Percentiles rank a stretch among this genome's conserved stretches.
These are phyloP conservation scores for Orientallactaga bullata DNA, from an alignment of 2,113 vertebrate species.

Conservation along the genomic window DNA sequence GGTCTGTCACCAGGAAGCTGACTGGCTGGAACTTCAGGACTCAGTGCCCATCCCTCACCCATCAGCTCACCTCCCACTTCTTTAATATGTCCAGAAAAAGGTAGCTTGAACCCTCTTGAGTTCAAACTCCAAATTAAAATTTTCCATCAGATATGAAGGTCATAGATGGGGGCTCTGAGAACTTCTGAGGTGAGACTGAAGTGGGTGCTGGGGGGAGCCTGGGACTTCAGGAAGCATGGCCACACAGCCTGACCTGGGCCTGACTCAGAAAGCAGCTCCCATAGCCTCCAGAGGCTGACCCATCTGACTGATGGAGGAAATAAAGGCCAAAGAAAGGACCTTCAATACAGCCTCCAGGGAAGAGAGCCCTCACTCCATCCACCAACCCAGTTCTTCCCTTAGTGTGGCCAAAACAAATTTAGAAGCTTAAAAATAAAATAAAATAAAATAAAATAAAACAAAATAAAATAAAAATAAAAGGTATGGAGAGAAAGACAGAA, in stretches of 20 bases:
- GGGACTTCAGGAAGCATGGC: neutral
- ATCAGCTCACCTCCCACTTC: neutral
- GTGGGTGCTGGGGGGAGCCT: neutral
- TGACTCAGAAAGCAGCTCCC: neutral
- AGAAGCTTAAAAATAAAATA: slow-evolving; percentile 29
- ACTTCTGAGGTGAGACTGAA: neutral
- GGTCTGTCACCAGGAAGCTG: neutral
- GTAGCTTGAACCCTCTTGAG: neutral
- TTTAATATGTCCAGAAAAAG: neutral
- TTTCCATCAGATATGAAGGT: neutral
- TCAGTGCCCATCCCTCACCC: neutral
- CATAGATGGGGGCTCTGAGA: neutral
- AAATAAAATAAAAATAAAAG: too few relatives aligned
- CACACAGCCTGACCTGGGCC: neutral
- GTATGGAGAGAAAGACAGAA: slow-evolving; percentile 79
- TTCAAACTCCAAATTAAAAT: slow-evolving; percentile 3
- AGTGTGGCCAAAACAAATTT: neutral
- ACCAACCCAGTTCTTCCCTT: slow-evolving; percentile 50
- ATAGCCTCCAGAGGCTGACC: neutral
- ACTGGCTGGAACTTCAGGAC: neutral
- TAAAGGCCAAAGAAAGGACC: neutral
- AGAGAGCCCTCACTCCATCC: neutral
- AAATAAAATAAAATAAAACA: too few relatives aligned
- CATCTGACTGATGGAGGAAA: neutral
- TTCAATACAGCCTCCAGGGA: neutral